Evolutionary conservation across 2,797 vertebrate species (phyloP).

Genomic region (Artibeus jamaicensis): DNA sequence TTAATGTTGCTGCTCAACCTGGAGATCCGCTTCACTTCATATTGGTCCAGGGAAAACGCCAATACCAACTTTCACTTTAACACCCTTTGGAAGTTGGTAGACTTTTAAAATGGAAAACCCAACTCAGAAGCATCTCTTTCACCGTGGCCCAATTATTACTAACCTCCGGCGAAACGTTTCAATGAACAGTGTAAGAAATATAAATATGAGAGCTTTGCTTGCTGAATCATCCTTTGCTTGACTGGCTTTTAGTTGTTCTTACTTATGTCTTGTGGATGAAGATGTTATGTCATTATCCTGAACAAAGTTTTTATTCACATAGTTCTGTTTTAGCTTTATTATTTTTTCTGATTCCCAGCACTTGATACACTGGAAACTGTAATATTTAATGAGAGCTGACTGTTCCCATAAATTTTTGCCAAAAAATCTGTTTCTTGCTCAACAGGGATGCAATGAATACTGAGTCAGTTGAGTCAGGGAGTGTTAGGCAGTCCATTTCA

Average conservation of each 20-base stretch:
- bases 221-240: not conserved
- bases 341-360: not conserved
- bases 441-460: not conserved
- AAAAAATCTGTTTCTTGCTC: not conserved
- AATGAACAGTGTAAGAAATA: not conserved
- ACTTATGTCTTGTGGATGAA: not conserved
- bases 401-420: not conserved
- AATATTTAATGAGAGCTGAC: not conserved
- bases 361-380: not conserved
- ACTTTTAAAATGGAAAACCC: not conserved
- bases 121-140: not conserved
- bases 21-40: not conserved
- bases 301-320: not conserved
- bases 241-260: not conserved
- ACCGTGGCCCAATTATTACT: not conserved
- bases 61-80: not conserved
- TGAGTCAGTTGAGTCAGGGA: not conserved
- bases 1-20: not conserved
- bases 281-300: not conserved
- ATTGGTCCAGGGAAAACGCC: not conserved
- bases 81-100: slow-evolving; percentile 1
- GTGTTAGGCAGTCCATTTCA: not conserved
- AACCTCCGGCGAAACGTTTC: not conserved
- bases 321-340: not conserved
- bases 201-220: not conserved